Base-by-base conservation (phyloP, 2,113 vertebrate species). In the Clarias macrocephalus region DNA sequence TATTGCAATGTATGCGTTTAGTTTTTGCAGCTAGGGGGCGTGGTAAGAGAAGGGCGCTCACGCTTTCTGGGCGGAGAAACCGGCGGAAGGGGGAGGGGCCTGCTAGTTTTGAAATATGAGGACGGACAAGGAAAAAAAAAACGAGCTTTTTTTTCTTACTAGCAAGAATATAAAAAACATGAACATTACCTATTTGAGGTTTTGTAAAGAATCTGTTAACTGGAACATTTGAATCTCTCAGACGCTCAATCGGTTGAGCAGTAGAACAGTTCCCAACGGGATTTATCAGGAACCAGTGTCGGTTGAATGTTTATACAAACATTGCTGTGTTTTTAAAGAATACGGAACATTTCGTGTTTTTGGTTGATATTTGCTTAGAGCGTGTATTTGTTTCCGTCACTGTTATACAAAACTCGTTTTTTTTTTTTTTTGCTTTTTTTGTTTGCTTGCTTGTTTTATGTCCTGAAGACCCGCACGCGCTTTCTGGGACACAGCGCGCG, bases 21-120 rank as follows among this genome's bases (percentile, higher is more conserved):
- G 0, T 80, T 80, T 60, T 60, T 62, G 57, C 28, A 80, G 42
- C 85, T 86, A 87, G 86, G 72, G 86, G 37, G 81, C 66, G 82
- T 72, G 66, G 76, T 54, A n/a, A 85, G 56, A 30, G 59, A 42
- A 30, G 18, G 0, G 7, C 70, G 8, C 57, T 33, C 76, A 13
- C 9, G 5, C 9, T n/a, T 5, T 23, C 1, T 1, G 37, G 72
- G 70, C 23, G 80, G 48, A 73, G 70, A 16, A 68, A 13, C 5
- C 18, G 37, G 70, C 3, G 1, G 1, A 9, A 73, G n/a, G 16
- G 52, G 73, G 84, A 48, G 84, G 62, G 23, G 54, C 30, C 15
- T 76, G 18, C 2, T 68, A 60, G 60, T 82, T 88, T 88, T 86
- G 72, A 88, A 88, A 83, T 86, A 60, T 57, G 73, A 82, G 72